Evolutionary conservation across 2,888 invertebrate species (phyloP).

Genomic region (Diaperis boleti): DNA sequence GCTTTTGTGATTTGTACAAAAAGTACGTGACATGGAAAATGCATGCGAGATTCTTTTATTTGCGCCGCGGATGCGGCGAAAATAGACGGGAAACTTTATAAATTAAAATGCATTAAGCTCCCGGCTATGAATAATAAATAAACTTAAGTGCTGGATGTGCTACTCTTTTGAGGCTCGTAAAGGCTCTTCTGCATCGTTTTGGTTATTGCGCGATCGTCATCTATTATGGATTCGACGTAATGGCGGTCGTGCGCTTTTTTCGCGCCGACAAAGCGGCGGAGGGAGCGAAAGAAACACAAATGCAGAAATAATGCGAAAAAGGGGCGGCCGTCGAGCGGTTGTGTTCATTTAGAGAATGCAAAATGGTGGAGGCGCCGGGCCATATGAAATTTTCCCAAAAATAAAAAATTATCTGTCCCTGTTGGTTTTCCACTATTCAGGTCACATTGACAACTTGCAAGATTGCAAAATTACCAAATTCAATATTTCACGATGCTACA

Average conservation of each 20-base stretch:
- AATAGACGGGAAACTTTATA: constrained; percentile 48
- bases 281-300: background rate
- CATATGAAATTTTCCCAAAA: no score
- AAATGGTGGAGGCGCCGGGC: no score
- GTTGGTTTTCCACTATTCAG: no score
- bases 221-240: constrained; percentile 37
- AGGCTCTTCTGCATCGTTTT: constrained; percentile 38
- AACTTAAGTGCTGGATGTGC: constrained; percentile 45
- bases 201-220: constrained; percentile 36
- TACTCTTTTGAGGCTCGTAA: constrained; percentile 40
- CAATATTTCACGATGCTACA: no score
- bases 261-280: background rate
- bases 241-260: constrained; percentile 12
- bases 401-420: no score
- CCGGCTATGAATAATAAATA: constrained; percentile 49
- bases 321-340: background rate
- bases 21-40: constrained; percentile 60
- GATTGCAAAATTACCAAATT: no score
- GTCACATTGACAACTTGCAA: no score
- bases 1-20: constrained; percentile 61
- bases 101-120: constrained; percentile 51
- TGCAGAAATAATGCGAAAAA: background rate
- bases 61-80: constrained; percentile 47
- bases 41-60: constrained; percentile 49
- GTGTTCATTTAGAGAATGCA: no score